Evolutionary conservation across 2,888 invertebrate genomes (phyloP).

Genomic region (Ophioninae sp.): DNA sequence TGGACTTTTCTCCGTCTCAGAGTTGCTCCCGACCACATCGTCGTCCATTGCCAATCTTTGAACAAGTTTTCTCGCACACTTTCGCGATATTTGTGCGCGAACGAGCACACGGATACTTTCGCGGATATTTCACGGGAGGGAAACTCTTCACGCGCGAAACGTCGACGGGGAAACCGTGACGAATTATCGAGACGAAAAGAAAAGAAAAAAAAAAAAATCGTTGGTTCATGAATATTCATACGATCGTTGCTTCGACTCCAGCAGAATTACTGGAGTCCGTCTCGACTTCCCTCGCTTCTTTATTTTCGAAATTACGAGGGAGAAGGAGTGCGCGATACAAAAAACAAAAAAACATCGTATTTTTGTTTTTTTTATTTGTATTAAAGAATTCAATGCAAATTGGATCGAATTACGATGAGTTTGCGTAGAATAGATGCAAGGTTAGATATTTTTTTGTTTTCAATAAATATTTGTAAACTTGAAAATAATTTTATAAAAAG

Average conservation of each 20-base stretch:
- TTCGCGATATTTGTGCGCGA: background rate
- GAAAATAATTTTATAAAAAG: too few species aligned
- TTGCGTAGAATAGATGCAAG: too few species aligned
- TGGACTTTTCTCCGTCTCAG: conserved; percentile 2
- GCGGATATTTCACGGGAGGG: conserved; percentile 20
- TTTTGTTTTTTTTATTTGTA: too few species aligned
- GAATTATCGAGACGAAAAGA: conserved; percentile 55
- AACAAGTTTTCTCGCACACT: conserved; percentile 27
- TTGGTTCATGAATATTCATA: conserved; percentile 17
- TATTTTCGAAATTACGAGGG: too few species aligned
- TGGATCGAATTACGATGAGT: too few species aligned
- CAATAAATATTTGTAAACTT: too few species aligned
- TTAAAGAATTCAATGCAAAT: too few species aligned
- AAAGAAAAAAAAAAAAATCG: conserved; percentile 7
- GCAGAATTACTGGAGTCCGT: too few species aligned
- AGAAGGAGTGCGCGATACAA: too few species aligned
- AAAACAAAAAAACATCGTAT: too few species aligned
- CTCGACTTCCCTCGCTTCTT: too few species aligned
- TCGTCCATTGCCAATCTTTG: conserved; percentile 30
- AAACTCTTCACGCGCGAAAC: conserved; percentile 51
- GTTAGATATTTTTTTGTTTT: too few species aligned
- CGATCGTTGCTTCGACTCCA: conserved; percentile 5
- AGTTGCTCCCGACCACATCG: conserved; percentile 31
- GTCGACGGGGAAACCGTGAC: conserved; percentile 52
- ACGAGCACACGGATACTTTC: background rate